Percentiles rank a stretch among this genome's conserved stretches.
These are phyloP conservation scores for Neocrepidodera transversa DNA, from an alignment of 2,888 invertebrate genomes.

Conservation along the genomic window DNA sequence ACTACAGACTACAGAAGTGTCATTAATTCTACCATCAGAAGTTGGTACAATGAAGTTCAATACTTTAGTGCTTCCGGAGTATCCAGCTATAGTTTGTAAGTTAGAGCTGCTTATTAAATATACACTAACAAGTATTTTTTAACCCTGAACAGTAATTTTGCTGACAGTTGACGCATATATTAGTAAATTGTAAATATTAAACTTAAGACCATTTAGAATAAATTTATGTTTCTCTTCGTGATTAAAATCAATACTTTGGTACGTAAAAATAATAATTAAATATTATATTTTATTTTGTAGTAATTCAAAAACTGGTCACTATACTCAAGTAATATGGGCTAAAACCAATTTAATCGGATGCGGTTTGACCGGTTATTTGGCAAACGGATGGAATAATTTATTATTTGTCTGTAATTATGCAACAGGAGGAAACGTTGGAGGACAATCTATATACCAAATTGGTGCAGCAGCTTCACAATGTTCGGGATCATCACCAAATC, in stretches of 20 bases:
- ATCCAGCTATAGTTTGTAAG: not conserved
- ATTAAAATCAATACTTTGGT: too few relatives aligned
- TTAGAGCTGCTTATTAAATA: not conserved
- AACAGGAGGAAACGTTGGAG: not conserved
- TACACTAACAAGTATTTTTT: too few relatives aligned
- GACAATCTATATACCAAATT: not conserved
- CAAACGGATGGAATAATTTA: not conserved
- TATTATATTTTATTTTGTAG: conserved; percentile 34
- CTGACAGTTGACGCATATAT: too few relatives aligned
- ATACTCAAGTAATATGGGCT: conserved; percentile 57
- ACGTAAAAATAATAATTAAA: too few relatives aligned
- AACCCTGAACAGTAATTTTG: too few relatives aligned
- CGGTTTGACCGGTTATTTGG: not conserved
- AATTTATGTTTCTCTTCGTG: too few relatives aligned
- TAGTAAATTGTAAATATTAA: conserved; percentile 42
- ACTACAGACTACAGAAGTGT: conserved; percentile 44
- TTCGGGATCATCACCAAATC: not conserved
- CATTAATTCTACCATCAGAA: conserved; percentile 46
- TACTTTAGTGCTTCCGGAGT: conserved; percentile 52
- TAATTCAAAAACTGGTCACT: conserved; percentile 53
- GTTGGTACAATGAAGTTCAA: conserved; percentile 56
- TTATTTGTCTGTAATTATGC: conserved; percentile 10
- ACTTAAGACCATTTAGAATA: conserved; percentile 52
- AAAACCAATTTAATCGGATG: conserved; percentile 39
- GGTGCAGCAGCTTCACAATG: not conserved